A percentile compares a stretch with the other conserved stretches of the same genome.
phyloP scores from a whole-genome alignment of 2,113 vertebrate genomes.

The Aptenodytes patagonicus region DNA sequence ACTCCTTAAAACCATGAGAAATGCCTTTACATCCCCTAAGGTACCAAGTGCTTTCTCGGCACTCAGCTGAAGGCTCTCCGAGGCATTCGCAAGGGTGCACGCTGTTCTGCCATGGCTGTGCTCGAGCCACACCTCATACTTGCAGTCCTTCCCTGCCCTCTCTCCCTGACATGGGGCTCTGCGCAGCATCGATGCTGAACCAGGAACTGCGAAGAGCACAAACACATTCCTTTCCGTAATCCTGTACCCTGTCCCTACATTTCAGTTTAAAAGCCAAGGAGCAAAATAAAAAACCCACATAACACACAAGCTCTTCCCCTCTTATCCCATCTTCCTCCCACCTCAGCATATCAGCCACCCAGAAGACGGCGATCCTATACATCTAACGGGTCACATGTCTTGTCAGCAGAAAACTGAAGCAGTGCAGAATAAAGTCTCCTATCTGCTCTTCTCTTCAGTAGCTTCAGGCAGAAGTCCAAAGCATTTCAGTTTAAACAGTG shows the following conservation, averaged over 20 bases:
- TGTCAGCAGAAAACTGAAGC: background rate
- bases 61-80: background rate
- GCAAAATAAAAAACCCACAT: background rate
- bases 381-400: background rate
- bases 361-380: background rate
- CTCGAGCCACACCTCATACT: constrained; percentile 20
- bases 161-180: background rate
- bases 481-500: background rate
- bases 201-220: background rate
- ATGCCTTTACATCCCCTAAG: background rate
- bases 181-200: accelerated
- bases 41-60: background rate
- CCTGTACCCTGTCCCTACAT: background rate
- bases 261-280: constrained; percentile 12
- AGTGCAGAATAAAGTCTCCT: background rate
- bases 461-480: constrained; percentile 23
- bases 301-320: background rate
- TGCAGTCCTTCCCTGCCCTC: background rate
- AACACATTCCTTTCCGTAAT: constrained; percentile 36
- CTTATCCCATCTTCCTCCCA: background rate
- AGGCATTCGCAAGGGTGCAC: background rate
- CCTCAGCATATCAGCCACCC: constrained; percentile 18
- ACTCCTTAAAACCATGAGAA: background rate
- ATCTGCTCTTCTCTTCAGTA: constrained; percentile 28
- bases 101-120: background rate